Percentiles rank a stretch among this genome's conserved stretches.
These are phyloP conservation scores for Nasonia longicornis DNA, from an alignment of 1,140 invertebrate species.

Conservation along the genomic window DNA sequence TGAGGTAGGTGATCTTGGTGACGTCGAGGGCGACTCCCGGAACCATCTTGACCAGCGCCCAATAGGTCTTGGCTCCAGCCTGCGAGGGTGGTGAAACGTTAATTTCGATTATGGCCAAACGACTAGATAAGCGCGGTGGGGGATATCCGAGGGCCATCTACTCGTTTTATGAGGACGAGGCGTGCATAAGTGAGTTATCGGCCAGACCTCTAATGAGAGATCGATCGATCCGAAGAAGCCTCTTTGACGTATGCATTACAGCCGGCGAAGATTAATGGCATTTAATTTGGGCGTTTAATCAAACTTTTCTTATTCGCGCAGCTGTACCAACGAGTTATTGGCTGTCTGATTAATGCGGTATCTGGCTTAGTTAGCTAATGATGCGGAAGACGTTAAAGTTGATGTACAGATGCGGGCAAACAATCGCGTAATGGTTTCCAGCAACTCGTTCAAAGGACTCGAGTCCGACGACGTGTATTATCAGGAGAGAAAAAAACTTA, in stretches of 20 bases:
- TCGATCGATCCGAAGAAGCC: too few relatives aligned
- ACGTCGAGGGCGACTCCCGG: slow-evolving; percentile 36
- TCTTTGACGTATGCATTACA: neutral
- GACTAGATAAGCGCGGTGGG: neutral
- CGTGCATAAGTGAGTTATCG: neutral
- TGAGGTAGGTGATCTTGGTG: slow-evolving; percentile 11
- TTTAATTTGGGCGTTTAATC: neutral
- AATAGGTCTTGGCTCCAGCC: slow-evolving; percentile 45
- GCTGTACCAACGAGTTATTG: neutral
- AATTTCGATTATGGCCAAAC: neutral
- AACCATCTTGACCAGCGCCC: slow-evolving; percentile 42
- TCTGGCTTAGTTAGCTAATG: neutral
- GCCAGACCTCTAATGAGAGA: neutral
- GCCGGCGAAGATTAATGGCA: neutral
- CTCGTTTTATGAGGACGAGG: neutral
- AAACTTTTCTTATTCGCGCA: neutral
- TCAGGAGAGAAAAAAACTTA: slow-evolving; percentile 44
- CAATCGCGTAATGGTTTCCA: neutral
- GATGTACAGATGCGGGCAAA: neutral
- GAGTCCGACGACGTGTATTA: neutral
- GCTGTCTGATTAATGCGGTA: neutral
- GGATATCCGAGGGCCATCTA: neutral
- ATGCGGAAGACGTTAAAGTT: neutral
- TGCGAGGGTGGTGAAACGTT: slow-evolving; percentile 11
- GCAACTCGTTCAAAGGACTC: neutral